Conservation (phyloP, 2,888 invertebrate genomes). For the Hemicrepidius hirtus region DNA sequence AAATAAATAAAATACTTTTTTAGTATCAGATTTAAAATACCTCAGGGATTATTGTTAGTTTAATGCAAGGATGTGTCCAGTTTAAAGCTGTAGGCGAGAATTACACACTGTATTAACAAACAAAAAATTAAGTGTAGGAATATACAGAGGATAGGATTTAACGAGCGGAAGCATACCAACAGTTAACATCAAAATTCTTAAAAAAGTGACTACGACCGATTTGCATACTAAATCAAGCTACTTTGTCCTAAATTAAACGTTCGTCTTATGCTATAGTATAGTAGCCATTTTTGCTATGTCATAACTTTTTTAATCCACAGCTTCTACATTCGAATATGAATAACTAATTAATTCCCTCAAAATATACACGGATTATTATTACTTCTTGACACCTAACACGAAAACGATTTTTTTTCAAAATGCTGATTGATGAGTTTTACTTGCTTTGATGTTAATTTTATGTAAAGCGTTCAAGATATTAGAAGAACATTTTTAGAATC, state of each 20-base stretch:
- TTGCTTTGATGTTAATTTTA: not conserved
- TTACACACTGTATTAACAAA: constrained; percentile 10
- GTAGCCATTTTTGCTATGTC: not conserved
- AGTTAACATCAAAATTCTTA: not conserved
- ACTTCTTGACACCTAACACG: too few species aligned
- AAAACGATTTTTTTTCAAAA: not conserved
- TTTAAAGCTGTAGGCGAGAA: constrained; percentile 13
- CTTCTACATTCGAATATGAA: not conserved
- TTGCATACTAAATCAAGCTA: not conserved
- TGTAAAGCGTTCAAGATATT: not conserved
- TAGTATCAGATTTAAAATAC: constrained; percentile 9
- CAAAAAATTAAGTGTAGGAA: constrained; percentile 22
- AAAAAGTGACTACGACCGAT: not conserved
- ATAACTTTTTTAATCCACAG: not conserved
- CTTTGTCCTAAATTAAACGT: not conserved
- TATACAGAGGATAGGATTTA: constrained; percentile 21
- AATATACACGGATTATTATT: not conserved
- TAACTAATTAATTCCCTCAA: not conserved
- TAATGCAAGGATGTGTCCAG: constrained; percentile 8
- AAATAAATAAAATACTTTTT: constrained; percentile 52
- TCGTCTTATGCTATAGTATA: too few species aligned
- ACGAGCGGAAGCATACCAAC: constrained; percentile 14
- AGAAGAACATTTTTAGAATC: not conserved
- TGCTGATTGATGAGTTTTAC: constrained; percentile 6
- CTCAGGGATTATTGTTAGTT: not conserved